These are phyloP conservation scores for Caenorhabditis plicata DNA, from an alignment of 2,888 invertebrate genomes.

Conservation along the genomic window DNA sequence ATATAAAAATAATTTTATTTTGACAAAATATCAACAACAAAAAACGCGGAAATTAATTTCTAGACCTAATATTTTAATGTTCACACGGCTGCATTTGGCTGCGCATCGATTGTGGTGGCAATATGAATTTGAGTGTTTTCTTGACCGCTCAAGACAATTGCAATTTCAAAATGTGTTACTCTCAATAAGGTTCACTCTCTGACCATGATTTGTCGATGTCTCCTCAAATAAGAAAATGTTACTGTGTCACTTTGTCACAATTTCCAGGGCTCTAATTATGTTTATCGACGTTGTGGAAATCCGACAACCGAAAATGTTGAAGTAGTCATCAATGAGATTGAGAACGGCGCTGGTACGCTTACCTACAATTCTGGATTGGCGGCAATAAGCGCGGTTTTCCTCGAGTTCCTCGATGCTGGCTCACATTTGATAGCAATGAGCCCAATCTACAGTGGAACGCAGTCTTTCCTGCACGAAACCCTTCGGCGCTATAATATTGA, in stretches of 20 bases:
- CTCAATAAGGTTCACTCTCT: too few species aligned
- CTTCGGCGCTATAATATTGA: constrained; percentile 62
- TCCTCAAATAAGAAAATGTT: too few species aligned
- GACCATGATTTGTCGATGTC: too few species aligned
- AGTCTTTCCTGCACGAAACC: constrained; percentile 60
- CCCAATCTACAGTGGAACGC: constrained; percentile 65
- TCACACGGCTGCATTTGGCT: too few species aligned
- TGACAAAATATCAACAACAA: too few species aligned
- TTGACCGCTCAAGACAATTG: too few species aligned
- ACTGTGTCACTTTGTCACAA: neutral
- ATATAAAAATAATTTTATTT: too few species aligned
- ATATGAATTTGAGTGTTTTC: too few species aligned
- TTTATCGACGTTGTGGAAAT: constrained; percentile 46
- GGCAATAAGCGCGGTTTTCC: constrained; percentile 64
- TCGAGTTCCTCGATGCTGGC: constrained; percentile 65
- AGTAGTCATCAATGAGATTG: constrained; percentile 43
- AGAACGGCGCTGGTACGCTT: constrained; percentile 42
- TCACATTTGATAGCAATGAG: constrained; percentile 65
- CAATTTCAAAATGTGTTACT: too few species aligned
- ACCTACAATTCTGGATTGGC: constrained; percentile 49
- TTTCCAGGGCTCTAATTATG: constrained; percentile 35
- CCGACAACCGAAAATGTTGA: constrained; percentile 50
- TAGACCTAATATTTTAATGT: too few species aligned
- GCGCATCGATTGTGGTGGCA: too few species aligned
- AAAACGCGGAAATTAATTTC: too few species aligned